Evolutionary conservation across 2,113 vertebrate species (phyloP).

Genomic region (Chionis minor): DNA sequence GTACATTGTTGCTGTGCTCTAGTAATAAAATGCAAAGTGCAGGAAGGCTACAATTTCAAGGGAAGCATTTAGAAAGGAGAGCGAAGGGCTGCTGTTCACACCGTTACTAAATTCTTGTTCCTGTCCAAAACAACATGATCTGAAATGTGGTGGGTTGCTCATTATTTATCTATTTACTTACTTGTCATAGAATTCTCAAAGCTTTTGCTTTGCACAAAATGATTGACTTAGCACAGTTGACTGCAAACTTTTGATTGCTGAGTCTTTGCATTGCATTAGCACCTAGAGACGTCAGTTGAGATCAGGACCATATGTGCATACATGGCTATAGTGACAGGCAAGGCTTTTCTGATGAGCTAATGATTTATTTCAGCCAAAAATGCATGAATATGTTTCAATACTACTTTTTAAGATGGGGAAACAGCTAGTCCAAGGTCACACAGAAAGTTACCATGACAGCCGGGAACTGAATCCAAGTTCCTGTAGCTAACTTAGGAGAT

Average conservation of each 20-base stretch:
- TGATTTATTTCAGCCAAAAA: constrained; percentile 14
- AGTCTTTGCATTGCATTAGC: constrained; percentile 22
- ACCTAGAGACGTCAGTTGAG: constrained; percentile 22
- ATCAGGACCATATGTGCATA: constrained; percentile 3
- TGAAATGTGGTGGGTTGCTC: neutral
- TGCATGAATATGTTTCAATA: neutral
- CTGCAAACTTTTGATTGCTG: constrained; percentile 10
- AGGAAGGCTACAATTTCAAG: constrained; percentile 6
- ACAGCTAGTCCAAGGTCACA: neutral
- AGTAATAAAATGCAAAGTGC: constrained; percentile 49
- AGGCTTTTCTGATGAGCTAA: neutral
- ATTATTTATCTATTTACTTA: constrained; percentile 19
- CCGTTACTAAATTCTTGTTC: neutral
- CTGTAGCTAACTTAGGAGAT: neutral
- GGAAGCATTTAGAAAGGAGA: neutral
- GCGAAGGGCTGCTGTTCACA: neutral
- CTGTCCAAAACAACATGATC: neutral
- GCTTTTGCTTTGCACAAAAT: neutral
- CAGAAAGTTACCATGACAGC: neutral
- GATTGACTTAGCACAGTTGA: neutral
- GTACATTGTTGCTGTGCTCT: neutral
- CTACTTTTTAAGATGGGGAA: neutral
- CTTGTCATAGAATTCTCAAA: neutral
- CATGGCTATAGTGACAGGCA: neutral
- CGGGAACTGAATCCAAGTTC: neutral